A percentile compares a stretch with the other conserved stretches of the same genome.
phyloP scores from a whole-genome alignment of 2,797 vertebrate genomes.

The Synanceia verrucosa region DNA sequence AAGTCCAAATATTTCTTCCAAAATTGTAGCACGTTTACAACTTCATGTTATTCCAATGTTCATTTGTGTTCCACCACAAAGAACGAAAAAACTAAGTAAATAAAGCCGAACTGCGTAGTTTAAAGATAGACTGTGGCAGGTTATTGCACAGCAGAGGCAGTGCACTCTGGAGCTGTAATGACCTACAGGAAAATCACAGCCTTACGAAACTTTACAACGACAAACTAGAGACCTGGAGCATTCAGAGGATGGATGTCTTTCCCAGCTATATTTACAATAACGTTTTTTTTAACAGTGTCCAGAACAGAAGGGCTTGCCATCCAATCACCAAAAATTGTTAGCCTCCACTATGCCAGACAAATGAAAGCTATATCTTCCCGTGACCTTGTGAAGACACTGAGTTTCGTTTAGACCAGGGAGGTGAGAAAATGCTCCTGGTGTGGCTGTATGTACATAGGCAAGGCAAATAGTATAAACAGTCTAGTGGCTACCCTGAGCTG shows the following conservation, averaged over 20 bases:
- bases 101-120: background rate
- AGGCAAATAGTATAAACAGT: conserved; percentile 59
- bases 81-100: background rate
- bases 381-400: background rate
- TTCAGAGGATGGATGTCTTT: no score
- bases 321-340: no score
- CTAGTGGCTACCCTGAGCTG: conserved; percentile 44
- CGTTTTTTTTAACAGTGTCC: no score
- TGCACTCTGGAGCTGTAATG: no score
- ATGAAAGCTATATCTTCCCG: background rate
- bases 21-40: background rate
- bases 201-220: background rate
- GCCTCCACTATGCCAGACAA: no score
- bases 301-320: no score
- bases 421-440: conserved; percentile 28
- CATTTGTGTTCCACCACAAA: rapidly evolving
- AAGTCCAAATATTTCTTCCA: background rate
- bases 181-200: no score
- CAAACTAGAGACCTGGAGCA: no score
- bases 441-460: conserved; percentile 50
- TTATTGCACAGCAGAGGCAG: background rate
- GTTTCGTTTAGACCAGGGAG: conserved; percentile 15
- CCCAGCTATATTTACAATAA: no score
- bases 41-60: background rate
- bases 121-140: background rate